These are phyloP conservation scores for Stratiomys singularior DNA, from an alignment of 2,888 invertebrate species.

Conservation along the genomic window DNA sequence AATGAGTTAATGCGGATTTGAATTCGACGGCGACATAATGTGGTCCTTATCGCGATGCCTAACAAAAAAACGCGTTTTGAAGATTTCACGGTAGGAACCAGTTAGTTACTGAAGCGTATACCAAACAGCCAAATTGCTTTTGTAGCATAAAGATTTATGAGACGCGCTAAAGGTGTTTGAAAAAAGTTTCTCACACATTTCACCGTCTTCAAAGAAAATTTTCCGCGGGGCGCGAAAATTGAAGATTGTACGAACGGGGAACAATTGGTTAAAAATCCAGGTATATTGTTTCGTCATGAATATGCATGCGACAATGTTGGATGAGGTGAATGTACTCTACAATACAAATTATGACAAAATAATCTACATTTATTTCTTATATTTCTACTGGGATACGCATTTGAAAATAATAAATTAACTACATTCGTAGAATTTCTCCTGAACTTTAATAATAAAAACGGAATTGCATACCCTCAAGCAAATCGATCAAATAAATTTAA, in stretches of 20 bases:
- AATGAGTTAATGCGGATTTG: background rate
- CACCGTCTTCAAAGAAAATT: background rate
- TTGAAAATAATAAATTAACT: too few relatives aligned
- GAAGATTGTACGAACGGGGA: background rate
- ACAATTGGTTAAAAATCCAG: too few relatives aligned
- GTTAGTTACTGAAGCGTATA: background rate
- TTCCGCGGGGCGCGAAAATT: slow-evolving; percentile 2
- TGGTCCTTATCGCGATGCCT: slow-evolving; percentile 23
- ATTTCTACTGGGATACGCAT: too few relatives aligned
- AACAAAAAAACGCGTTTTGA: background rate
- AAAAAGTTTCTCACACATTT: slow-evolving; percentile 5
- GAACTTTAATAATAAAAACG: too few relatives aligned
- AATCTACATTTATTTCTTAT: too few relatives aligned
- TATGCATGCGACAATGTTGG: too few relatives aligned
- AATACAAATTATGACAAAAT: too few relatives aligned
- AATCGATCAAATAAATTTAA: too few relatives aligned
- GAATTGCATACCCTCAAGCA: too few relatives aligned
- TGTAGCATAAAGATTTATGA: background rate
- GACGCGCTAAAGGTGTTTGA: background rate
- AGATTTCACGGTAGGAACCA: slow-evolving; percentile 23
- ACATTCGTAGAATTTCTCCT: too few relatives aligned
- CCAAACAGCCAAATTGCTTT: background rate
- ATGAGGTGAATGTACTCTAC: too few relatives aligned
- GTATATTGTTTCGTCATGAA: too few relatives aligned
- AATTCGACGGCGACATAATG: slow-evolving; percentile 8